These are phyloP conservation scores for Alloplasta piceator DNA, from an alignment of 2,888 invertebrate genomes.

Conservation along the genomic window DNA sequence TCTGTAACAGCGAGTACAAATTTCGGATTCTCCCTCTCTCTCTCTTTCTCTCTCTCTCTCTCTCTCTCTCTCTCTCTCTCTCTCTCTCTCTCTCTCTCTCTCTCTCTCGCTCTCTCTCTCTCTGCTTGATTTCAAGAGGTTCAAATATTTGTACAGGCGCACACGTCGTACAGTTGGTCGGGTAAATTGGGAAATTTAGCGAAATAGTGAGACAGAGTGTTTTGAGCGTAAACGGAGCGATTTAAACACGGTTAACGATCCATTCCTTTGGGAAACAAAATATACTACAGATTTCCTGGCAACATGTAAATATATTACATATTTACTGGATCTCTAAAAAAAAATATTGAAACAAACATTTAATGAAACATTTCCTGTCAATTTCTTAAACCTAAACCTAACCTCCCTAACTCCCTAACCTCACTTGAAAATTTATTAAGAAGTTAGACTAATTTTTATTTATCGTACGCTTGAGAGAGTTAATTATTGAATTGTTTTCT, in stretches of 20 bases:
- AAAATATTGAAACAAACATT: too few relatives aligned
- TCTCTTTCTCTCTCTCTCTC: constrained; percentile 8
- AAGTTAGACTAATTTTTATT: too few relatives aligned
- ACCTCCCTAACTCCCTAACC: too few relatives aligned
- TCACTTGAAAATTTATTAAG: too few relatives aligned
- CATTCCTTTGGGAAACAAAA: constrained; percentile 1
- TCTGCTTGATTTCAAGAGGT: not conserved
- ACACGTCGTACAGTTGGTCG: constrained; percentile 25
- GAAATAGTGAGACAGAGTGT: not conserved
- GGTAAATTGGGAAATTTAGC: constrained; percentile 37
- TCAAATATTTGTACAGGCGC: constrained; percentile 40
- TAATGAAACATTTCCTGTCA: too few relatives aligned
- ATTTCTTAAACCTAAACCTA: too few relatives aligned
- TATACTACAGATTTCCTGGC: too few relatives aligned
- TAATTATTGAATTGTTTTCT: too few relatives aligned
- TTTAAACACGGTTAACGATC: constrained; percentile 24
- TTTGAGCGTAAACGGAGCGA: constrained; percentile 28
- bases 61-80: constrained; percentile 11
- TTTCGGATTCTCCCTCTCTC: constrained; percentile 20
- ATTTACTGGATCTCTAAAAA: too few relatives aligned
- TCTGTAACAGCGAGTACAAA: constrained; percentile 7
- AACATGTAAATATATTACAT: too few relatives aligned
- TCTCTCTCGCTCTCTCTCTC: not conserved
- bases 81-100: constrained; percentile 2
- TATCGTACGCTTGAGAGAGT: too few relatives aligned